Percentiles rank a stretch among this genome's conserved stretches.
Evolutionary conservation across 2,113 vertebrate species (phyloP).

Genomic region (Vidua macroura): DNA sequence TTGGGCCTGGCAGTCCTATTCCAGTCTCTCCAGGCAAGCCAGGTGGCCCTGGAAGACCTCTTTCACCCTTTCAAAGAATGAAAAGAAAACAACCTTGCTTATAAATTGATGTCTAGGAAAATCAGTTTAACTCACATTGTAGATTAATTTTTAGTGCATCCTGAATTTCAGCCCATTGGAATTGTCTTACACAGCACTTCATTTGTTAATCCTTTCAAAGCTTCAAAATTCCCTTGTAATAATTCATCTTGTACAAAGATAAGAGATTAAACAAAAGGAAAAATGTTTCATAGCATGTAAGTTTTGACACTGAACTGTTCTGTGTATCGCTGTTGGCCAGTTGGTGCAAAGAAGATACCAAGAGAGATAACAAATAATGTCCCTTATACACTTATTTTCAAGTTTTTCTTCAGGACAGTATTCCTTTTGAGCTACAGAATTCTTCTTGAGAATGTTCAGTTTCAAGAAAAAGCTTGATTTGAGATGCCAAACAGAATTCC

Average conservation of each 20-base stretch:
- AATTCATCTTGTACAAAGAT: background rate
- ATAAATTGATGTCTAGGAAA: background rate
- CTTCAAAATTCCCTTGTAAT: background rate
- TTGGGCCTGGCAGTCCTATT: constrained; percentile 83
- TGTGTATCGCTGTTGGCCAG: background rate
- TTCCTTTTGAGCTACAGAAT: background rate
- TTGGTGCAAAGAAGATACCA: background rate
- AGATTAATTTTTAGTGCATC: background rate
- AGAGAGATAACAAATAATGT: background rate
- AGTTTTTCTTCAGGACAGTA: background rate
- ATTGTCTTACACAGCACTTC: background rate
- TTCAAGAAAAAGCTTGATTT: background rate
- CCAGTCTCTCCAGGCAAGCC: constrained; percentile 88
- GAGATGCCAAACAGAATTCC: background rate
- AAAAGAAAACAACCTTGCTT: background rate
- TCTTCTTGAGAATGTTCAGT: background rate
- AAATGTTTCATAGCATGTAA: background rate
- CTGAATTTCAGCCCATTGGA: background rate
- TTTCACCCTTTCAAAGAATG: constrained; percentile 80
- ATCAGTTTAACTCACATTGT: background rate
- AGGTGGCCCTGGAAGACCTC: constrained; percentile 78
- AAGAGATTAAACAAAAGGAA: background rate
- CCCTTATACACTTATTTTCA: background rate
- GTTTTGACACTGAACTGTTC: background rate
- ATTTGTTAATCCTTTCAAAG: background rate